These are phyloP conservation scores for Pelusios castaneus DNA, from an alignment of 2,113 vertebrate species.

Conservation along the genomic window DNA sequence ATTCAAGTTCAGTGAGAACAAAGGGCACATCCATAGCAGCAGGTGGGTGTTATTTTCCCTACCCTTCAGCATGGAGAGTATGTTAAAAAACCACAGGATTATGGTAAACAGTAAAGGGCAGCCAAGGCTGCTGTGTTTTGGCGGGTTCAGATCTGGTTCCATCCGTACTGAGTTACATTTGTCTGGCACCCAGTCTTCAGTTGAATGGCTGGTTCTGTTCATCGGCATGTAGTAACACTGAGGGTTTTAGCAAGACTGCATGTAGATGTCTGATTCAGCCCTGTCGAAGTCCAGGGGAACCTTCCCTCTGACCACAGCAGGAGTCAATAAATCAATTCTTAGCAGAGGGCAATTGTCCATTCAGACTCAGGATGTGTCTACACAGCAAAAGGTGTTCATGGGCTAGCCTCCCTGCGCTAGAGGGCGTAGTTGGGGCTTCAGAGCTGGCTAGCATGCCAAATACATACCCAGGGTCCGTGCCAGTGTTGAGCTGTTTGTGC, in stretches of 20 bases:
- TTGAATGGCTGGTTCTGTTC: neutral
- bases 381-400: neutral
- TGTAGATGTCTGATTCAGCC: neutral
- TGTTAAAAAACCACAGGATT: neutral
- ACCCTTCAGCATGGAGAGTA: neutral
- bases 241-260: neutral
- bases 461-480: neutral
- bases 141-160: neutral
- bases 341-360: neutral
- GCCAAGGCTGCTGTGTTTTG: neutral
- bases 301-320: neutral
- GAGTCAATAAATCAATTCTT: neutral
- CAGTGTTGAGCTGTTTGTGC: neutral
- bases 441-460: neutral
- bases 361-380: neutral
- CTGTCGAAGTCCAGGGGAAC: neutral
- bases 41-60: constrained; percentile 66
- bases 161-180: neutral
- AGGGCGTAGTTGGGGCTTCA: neutral
- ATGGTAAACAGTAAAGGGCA: neutral
- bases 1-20: constrained; percentile 72
- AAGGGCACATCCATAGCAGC: constrained; percentile 72
- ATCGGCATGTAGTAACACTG: neutral
- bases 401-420: neutral
- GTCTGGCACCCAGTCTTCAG: neutral